Conservation (phyloP, 2,797 vertebrate species). For the Coranthus polyacanthus region DNA sequence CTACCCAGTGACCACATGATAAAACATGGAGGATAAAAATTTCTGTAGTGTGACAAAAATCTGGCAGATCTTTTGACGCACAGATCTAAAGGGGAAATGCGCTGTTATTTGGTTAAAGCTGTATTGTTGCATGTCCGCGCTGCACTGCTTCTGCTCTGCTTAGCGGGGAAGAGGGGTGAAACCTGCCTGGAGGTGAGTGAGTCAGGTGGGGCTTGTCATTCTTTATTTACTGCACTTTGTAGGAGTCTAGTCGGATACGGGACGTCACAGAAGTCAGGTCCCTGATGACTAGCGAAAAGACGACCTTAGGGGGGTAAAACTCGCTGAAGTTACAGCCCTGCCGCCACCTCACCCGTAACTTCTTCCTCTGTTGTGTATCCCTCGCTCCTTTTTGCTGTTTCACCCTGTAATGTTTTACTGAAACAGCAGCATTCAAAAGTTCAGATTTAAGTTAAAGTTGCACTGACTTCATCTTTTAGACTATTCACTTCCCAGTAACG, state of each 20-base stretch:
- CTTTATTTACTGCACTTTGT: constrained; percentile 78
- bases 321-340: constrained; percentile 56
- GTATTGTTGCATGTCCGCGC: constrained; percentile 29
- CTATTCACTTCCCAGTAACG: no score
- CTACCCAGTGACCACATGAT: constrained; percentile 57
- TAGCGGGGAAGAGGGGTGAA: constrained; percentile 47
- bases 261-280: constrained; percentile 64
- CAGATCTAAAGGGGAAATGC: constrained; percentile 24
- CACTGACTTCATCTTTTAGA: background rate
- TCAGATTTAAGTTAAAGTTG: background rate
- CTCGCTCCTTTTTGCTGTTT: background rate
- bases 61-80: constrained; percentile 19
- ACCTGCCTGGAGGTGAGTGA: constrained; percentile 55
- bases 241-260: constrained; percentile 66
- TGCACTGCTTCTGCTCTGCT: background rate
- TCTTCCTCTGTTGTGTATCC: background rate
- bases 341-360: constrained; percentile 38
- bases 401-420: background rate
- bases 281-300: constrained; percentile 71
- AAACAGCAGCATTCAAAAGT: background rate
- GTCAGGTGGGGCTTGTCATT: constrained; percentile 60
- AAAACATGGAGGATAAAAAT: constrained; percentile 52
- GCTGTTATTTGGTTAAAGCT: constrained; percentile 26
- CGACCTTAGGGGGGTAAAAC: constrained; percentile 60
- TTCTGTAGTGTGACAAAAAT: constrained; percentile 19